These are phyloP conservation scores for Oedothorax gibbosus DNA, from an alignment of 1,140 invertebrate species.

Conservation along the genomic window DNA sequence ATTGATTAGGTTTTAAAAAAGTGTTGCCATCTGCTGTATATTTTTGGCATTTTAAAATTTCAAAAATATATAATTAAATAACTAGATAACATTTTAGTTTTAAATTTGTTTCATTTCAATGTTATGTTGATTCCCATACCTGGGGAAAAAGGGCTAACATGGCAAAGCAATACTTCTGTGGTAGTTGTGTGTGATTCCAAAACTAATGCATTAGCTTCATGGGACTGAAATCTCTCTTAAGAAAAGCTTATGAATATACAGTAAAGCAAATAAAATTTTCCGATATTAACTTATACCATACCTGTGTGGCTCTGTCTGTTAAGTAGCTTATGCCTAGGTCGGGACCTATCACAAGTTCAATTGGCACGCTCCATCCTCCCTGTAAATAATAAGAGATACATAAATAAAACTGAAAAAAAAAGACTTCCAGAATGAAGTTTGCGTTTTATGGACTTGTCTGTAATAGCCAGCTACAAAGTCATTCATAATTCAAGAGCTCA, in stretches of 20 bases:
- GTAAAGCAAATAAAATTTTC: neutral
- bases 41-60: too few species aligned
- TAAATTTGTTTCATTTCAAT: too few species aligned
- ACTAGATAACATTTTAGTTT: too few species aligned
- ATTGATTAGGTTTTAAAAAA: too few species aligned
- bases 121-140: too few species aligned
- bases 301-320: conserved; percentile 75
- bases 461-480: conserved; percentile 98
- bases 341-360: conserved; percentile 93
- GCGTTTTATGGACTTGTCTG: conserved; percentile 81
- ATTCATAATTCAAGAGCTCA: too few species aligned
- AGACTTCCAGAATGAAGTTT: conserved; percentile 84
- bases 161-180: too few species aligned
- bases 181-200: too few species aligned
- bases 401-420: neutral
- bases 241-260: neutral
- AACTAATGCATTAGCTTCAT: too few species aligned
- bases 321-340: conserved; percentile 91
- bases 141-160: too few species aligned
- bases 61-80: too few species aligned
- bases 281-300: conserved; percentile 63
- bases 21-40: too few species aligned
- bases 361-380: conserved; percentile 94
- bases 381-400: conserved; percentile 67
- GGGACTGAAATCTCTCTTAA: neutral